Base-by-base conservation (phyloP, 2,113 vertebrate genomes). In the Heteronetta atricapilla region DNA sequence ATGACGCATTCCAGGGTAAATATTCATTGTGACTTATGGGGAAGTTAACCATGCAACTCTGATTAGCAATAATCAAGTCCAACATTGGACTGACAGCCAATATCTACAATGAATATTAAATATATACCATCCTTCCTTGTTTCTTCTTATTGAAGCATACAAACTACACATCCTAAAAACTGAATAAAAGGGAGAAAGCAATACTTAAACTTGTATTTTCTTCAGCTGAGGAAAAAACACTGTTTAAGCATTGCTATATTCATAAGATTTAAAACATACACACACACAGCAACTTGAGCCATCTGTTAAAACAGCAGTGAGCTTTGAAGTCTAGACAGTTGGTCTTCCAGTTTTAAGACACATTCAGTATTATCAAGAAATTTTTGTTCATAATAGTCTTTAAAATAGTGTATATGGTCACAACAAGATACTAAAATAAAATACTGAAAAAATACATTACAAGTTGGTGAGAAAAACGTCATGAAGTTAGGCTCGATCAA, bases 1-100 rank as follows among this genome's bases (percentile, higher is more conserved):
- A 92, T 85, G 91, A 95, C 89, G 94, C 78, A 82, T 94, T 94
- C 91, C 94, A 91, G 94, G 20, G 50, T 82, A 95, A 94, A 96
- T 91, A 94, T 80, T 89, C 89, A 76, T 92, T 91, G 81, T 73
- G 67, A 91, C 81, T 92, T 92, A 84, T 21, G 36, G 42, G 34
- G 48, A 95, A 94, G 86, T 92, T 79, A 95, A 78, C 88, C 90
- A 88, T 60, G 69, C 34, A 2, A 48, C 64, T 93, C 73, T 90
- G 82, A 94, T 72, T 86, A 94, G 76, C 34, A 84, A 64, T 56
- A 90, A 80, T 50, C 78, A 52, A 86, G 82, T 48, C 46, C 46
- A 48, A 48, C 20, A 48, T 21, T 11, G 82, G 66, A 89, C 0
- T 3, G 91, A 66, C 52, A 86, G 73, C 10, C 55, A 83, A 53